Evolutionary conservation across 1,140 invertebrate species (phyloP).

Genomic region (Drosophila bifasciata): DNA sequence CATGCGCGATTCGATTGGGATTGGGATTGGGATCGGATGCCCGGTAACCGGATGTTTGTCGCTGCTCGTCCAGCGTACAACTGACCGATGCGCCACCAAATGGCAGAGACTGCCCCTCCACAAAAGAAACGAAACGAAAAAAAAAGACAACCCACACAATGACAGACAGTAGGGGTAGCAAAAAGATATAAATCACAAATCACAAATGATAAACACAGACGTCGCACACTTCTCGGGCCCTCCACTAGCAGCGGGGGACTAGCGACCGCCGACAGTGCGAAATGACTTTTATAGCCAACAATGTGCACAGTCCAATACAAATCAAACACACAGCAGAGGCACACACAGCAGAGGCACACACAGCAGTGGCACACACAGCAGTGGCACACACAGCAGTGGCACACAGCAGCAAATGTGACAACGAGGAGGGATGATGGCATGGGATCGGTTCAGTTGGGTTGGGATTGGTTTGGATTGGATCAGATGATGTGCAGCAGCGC

Average conservation of each 20-base stretch:
- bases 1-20: constrained; percentile 1
- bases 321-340: background rate
- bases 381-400: too few species aligned
- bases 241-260: constrained; percentile 45
- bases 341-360: too few species aligned
- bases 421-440: too few species aligned
- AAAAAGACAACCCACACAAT: constrained; percentile 17
- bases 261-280: constrained; percentile 53
- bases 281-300: constrained; percentile 78
- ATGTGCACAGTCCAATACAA: constrained; percentile 26
- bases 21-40: constrained; percentile 10
- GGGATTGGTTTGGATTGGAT: too few species aligned
- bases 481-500: too few species aligned
- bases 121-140: constrained; percentile 38
- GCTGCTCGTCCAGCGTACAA: constrained; percentile 67
- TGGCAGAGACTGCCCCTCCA: constrained; percentile 23
- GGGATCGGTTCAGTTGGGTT: too few species aligned
- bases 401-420: too few species aligned
- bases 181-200: constrained; percentile 46
- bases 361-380: background rate
- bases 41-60: constrained; percentile 58
- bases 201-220: constrained; percentile 52
- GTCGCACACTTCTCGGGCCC: constrained; percentile 57
- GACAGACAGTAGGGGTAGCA: constrained; percentile 10
- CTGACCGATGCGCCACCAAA: constrained; percentile 43